Evolutionary conservation across 2,888 invertebrate species (phyloP), one percentile per base, ranked within the genome.

Genomic region (Diaperis boleti): DNA sequence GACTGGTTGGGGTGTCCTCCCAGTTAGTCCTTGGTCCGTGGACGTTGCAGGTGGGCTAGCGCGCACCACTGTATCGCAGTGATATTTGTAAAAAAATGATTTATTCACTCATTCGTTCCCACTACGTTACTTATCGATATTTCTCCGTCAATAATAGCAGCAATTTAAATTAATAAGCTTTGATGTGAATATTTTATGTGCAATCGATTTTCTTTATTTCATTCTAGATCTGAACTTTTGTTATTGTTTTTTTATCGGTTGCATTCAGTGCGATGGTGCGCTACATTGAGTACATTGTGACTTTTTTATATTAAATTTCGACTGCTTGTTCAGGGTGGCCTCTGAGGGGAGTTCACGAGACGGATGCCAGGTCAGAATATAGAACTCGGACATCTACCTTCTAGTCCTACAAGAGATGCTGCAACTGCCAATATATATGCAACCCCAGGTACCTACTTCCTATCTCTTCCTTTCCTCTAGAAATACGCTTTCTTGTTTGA

Each of bases 301-400:
- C 14, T 47, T 20, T 44, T 47, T 31, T 13, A 3, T 42, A 39
- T 50, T 29, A 50, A 60, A 44, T 8, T 11, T 37, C 45, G 42
- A n/a, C n/a, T 55, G 55, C 54, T 59, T 66, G 50, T 59, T 62
- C 67, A 72, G 71, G 74, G 70, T 66, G 68, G 68, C 65, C 69
- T 65, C 59, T 70, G 69, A 72, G 67, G 68, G 65, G 62, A 68
- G 63, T 64, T 66, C 66, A 56, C 64, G 60, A 68, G 69, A 75
- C 77, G 77, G 73, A 78, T 78, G 78, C 74, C 76, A 72, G 71
- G 74, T 67, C 74, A 76, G 72, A 78, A 65, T 71, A 75, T 78
- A 68, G 78, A 78, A 67, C 75, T 79, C 59, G 77, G 74, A 61
- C 74, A 72, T 66, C 69, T 76, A 65, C 72, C 73, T 59, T 69